Evolutionary conservation across 2,797 vertebrate species (phyloP).

Genomic region (Synaphobranchus kaupii): DNA sequence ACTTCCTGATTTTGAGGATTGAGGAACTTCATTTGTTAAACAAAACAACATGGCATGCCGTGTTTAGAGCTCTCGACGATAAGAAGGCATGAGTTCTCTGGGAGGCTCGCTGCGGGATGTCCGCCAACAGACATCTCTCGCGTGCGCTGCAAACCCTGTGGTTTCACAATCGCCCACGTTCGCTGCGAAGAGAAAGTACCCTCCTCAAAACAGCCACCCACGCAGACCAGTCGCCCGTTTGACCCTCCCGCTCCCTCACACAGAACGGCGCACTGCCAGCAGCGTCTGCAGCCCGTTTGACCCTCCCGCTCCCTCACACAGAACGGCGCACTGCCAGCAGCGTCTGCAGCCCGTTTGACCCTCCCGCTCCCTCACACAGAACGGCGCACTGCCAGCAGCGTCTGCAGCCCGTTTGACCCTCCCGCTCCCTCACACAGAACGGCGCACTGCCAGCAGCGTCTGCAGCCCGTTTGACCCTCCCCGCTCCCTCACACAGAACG

Average conservation of each 20-base stretch:
- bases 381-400: too few relatives aligned
- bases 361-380: too few relatives aligned
- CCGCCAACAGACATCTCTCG: neutral
- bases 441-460: neutral
- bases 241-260: neutral
- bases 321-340: neutral
- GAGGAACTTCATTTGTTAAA: slow-evolving; percentile 32
- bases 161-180: neutral
- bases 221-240: neutral
- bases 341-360: neutral
- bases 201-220: neutral
- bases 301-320: neutral
- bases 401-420: too few relatives aligned
- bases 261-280: neutral
- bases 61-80: neutral
- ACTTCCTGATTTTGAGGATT: slow-evolving; percentile 33
- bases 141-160: neutral
- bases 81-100: neutral
- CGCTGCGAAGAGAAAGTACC: neutral
- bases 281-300: neutral
- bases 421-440: too few relatives aligned
- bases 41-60: neutral
- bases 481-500: too few relatives aligned
- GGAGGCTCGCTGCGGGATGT: neutral
- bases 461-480: neutral